A percentile compares a stretch with the other conserved stretches of the same genome.
Evolutionary conservation across 2,113 vertebrate genomes (phyloP).

Genomic region (Tyrannus savana): DNA sequence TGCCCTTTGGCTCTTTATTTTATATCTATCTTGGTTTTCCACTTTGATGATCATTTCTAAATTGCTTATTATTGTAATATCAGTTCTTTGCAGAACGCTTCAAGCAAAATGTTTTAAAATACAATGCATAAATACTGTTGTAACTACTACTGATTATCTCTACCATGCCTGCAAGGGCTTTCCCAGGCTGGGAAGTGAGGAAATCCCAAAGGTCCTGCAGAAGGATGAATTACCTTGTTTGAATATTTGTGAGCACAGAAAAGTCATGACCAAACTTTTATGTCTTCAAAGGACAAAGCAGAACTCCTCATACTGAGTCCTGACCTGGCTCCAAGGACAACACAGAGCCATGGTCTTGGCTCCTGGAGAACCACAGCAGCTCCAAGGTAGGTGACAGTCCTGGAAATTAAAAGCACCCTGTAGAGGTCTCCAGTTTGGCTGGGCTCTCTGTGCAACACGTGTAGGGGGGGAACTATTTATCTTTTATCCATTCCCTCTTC

Average conservation of each 20-base stretch:
- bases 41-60: slow-evolving; percentile 31
- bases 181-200: neutral
- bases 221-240: neutral
- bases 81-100: neutral
- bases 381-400: neutral
- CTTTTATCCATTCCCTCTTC: neutral
- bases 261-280: neutral
- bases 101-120: slow-evolving; percentile 21
- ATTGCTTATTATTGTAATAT: slow-evolving; percentile 34
- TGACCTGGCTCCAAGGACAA: neutral
- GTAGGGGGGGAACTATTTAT: neutral
- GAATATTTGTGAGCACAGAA: neutral
- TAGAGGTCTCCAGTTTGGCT: neutral
- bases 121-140: neutral
- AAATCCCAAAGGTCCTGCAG: neutral
- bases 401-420: neutral
- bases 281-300: neutral
- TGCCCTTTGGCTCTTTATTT: slow-evolving; percentile 24
- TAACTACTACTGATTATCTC: neutral
- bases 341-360: neutral
- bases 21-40: slow-evolving; percentile 30
- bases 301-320: neutral
- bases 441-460: neutral
- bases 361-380: neutral
- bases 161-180: neutral